A percentile compares a stretch with the other conserved stretches of the same genome.
phyloP scores from a whole-genome alignment of 1,140 invertebrate genomes.

The Cecropterus lyciades region DNA sequence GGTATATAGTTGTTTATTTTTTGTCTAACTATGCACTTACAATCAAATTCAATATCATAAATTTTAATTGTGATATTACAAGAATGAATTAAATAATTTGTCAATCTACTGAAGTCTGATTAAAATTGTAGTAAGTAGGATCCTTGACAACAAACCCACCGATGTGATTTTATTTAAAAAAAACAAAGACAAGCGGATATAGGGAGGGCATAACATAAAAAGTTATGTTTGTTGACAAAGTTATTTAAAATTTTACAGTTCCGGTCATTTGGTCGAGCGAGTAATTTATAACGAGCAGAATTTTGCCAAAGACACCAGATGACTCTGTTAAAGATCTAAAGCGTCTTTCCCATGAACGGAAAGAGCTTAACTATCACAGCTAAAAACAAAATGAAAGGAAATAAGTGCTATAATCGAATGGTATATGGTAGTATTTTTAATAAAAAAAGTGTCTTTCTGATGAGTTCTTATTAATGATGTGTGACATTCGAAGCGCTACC shows the following conservation, averaged over 20 bases:
- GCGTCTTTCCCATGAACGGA: neutral
- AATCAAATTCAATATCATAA: no score
- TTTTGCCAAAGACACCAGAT: conserved; percentile 37
- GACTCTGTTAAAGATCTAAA: conserved; percentile 19
- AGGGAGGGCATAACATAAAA: neutral
- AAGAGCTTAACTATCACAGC: neutral
- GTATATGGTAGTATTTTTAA: neutral
- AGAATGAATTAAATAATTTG: no score
- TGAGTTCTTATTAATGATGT: conserved; percentile 67
- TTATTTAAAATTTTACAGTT: conserved; percentile 42
- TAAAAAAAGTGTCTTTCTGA: conserved; percentile 37
- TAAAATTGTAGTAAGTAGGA: no score
- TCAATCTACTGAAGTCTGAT: no score
- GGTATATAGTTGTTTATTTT: no score
- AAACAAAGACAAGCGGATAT: no score
- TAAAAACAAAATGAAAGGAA: conserved; percentile 14
- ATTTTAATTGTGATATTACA: no score
- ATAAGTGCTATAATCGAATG: conserved; percentile 23
- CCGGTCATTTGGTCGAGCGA: conserved; percentile 42
- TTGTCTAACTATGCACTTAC: no score
- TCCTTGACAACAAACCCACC: no score
- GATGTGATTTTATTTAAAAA: no score
- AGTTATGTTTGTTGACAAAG: conserved; percentile 42
- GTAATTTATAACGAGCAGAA: conserved; percentile 41
- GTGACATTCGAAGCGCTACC: conserved; percentile 71